Conservation (phyloP, 2,113 vertebrate genomes). For the Tichodroma muraria region DNA sequence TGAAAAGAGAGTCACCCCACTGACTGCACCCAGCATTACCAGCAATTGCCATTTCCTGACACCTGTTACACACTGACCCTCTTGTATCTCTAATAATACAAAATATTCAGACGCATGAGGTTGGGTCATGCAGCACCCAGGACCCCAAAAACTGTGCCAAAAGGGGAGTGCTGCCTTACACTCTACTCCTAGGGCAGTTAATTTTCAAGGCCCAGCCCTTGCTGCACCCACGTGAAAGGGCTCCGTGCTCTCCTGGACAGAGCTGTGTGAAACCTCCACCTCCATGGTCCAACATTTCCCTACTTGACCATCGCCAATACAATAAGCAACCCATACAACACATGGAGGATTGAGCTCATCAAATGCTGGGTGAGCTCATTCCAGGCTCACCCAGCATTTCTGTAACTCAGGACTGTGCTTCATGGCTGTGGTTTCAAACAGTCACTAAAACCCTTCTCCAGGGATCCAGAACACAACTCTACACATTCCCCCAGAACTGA, state of each 20-base stretch:
- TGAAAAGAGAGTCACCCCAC: not conserved
- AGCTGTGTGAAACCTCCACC: not conserved
- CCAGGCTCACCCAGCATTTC: not conserved
- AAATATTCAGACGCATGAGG: not conserved
- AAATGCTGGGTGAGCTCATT: no score
- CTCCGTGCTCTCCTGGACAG: not conserved
- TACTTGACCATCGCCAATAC: not conserved
- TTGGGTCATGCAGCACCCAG: not conserved
- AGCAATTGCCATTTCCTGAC: not conserved
- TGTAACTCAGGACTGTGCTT: not conserved
- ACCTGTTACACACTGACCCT: not conserved
- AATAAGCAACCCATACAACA: not conserved
- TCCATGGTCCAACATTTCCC: accelerated
- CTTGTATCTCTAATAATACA: not conserved
- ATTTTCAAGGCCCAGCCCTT: not conserved
- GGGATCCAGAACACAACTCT: not conserved
- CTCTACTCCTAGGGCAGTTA: not conserved
- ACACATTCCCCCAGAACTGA: not conserved
- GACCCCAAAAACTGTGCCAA: not conserved
- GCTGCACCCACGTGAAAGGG: accelerated
- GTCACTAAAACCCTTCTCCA: not conserved
- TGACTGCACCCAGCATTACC: not conserved
- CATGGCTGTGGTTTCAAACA: not conserved
- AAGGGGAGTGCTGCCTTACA: not conserved
- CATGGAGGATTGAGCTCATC: not conserved